Percentiles rank a stretch among this genome's conserved stretches.
Evolutionary conservation across 2,113 vertebrate species (phyloP).

Genomic region (Corythornis cristatus): DNA sequence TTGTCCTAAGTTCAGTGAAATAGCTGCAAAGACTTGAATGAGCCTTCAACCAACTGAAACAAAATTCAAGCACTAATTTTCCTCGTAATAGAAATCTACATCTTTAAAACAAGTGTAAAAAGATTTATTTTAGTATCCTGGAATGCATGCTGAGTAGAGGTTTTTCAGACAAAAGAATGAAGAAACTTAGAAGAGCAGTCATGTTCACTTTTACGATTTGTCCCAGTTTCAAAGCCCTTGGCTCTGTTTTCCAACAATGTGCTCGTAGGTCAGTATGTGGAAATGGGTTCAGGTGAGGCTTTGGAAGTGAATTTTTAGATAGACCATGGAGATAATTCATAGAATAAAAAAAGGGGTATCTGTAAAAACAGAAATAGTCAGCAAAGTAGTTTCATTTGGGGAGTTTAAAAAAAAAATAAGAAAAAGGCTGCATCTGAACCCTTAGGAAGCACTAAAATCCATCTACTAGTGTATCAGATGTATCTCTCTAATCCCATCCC

Average conservation of each 20-base stretch:
- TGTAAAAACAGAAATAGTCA: neutral
- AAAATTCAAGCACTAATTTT: conserved; percentile 2
- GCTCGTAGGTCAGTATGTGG: neutral
- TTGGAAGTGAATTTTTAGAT: conserved; percentile 38
- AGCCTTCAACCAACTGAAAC: conserved; percentile 1
- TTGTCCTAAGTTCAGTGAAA: neutral
- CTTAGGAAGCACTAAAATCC: neutral
- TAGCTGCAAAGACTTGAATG: neutral
- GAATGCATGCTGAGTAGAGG: neutral
- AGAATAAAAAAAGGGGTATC: neutral
- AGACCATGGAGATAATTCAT: neutral
- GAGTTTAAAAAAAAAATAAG: neutral
- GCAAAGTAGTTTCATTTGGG: neutral
- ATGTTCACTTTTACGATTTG: neutral
- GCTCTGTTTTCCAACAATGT: neutral
- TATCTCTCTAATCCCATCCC: neutral
- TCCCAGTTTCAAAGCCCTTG: conserved; percentile 25
- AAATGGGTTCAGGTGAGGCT: neutral
- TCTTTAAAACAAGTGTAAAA: conserved; percentile 2
- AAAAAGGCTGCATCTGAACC: neutral
- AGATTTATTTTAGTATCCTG: neutral
- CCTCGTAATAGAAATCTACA: neutral
- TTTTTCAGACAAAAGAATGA: neutral
- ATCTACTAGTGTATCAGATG: neutral
- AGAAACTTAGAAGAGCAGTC: neutral